These are phyloP conservation scores for Caenorhabditis briggsae DNA, from an alignment of 1,140 invertebrate genomes.

Conservation along the genomic window DNA sequence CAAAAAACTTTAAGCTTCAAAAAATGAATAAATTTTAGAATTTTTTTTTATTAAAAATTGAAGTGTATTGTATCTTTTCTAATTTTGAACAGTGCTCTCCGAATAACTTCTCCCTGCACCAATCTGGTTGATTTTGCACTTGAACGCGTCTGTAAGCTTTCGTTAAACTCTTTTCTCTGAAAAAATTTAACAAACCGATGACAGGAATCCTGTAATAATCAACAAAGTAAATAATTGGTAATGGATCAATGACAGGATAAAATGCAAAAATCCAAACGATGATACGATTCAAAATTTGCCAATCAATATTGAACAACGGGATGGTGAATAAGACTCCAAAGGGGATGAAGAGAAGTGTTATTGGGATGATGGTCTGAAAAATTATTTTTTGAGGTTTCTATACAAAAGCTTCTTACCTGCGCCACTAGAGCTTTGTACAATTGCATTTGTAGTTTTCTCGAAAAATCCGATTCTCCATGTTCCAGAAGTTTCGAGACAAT, in stretches of 20 bases:
- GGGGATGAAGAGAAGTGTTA: neutral
- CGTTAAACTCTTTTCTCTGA: too few relatives aligned
- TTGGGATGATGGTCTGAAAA: neutral
- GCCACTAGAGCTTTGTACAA: neutral
- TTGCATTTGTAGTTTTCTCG: neutral
- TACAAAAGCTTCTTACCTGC: neutral
- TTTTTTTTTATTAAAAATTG: too few relatives aligned
- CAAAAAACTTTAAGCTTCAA: too few relatives aligned
- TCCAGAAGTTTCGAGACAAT: neutral
- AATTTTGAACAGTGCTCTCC: too few relatives aligned
- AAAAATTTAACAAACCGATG: neutral
- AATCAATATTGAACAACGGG: neutral
- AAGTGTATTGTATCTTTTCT: too few relatives aligned
- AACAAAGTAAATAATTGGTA: neutral
- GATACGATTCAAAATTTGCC: neutral
- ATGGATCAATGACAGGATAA: neutral
- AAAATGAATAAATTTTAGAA: too few relatives aligned
- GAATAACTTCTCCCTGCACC: too few relatives aligned
- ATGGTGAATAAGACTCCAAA: constrained; percentile 2
- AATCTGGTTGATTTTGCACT: too few relatives aligned
- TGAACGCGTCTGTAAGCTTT: too few relatives aligned
- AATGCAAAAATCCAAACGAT: constrained; percentile 1
- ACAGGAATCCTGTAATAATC: neutral
- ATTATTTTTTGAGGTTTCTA: too few relatives aligned
- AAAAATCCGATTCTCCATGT: neutral